These are phyloP conservation scores for Zaprionus bogoriensis DNA, from an alignment of 2,888 invertebrate species.

Conservation along the genomic window DNA sequence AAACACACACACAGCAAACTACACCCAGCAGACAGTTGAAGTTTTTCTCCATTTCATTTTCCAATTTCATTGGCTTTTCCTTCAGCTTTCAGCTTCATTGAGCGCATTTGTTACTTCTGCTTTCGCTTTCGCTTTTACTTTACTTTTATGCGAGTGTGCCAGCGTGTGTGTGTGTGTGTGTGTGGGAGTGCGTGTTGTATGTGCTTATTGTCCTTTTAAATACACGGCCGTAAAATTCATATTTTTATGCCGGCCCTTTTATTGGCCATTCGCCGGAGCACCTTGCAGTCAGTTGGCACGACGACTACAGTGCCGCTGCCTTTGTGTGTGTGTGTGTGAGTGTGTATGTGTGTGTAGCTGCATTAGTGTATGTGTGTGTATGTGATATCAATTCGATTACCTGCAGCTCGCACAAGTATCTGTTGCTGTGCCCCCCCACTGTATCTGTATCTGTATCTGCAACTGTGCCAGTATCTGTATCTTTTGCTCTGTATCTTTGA, in stretches of 20 bases:
- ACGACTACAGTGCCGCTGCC: not conserved
- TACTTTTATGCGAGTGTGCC: slow-evolving; percentile 25
- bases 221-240: slow-evolving; percentile 71
- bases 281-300: slow-evolving; percentile 54
- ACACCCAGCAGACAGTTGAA: slow-evolving; percentile 28
- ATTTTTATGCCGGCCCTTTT: slow-evolving; percentile 70
- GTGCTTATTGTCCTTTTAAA: slow-evolving; percentile 68
- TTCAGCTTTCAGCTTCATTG: slow-evolving; percentile 69
- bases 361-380: slow-evolving; percentile 7
- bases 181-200: slow-evolving; percentile 15
- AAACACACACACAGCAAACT: not conserved
- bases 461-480: not conserved
- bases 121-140: slow-evolving; percentile 20
- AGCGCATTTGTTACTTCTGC: slow-evolving; percentile 56
- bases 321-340: not conserved
- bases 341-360: slow-evolving; percentile 5
- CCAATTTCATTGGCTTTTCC: slow-evolving; percentile 63
- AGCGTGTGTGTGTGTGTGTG: slow-evolving; percentile 1
- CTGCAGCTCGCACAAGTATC: slow-evolving; percentile 8
- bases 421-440: no score
- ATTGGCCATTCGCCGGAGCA: slow-evolving; percentile 63
- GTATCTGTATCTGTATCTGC: not conserved
- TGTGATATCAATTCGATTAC: slow-evolving; percentile 29
- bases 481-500: not conserved
- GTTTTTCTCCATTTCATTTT: slow-evolving; percentile 72